Percentiles rank a stretch among this genome's conserved stretches.
These are phyloP conservation scores for Pelobates fuscus DNA, from an alignment of 2,113 vertebrate genomes.

Conservation along the genomic window DNA sequence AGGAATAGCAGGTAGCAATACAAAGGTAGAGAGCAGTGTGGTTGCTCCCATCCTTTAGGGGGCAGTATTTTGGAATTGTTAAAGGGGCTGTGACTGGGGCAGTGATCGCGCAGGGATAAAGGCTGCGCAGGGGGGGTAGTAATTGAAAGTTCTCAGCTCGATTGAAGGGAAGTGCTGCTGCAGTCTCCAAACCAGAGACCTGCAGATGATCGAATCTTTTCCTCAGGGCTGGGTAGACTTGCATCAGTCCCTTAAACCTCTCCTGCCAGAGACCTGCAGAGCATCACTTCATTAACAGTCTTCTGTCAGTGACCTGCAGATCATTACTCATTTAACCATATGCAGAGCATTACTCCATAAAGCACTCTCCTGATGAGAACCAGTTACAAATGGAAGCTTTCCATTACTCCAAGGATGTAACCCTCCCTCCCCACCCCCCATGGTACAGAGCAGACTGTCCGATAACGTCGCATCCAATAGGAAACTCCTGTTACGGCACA, in stretches of 20 bases:
- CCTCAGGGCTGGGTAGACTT: slow-evolving; percentile 35
- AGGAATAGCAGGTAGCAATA: neutral
- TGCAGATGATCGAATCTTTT: slow-evolving; percentile 34
- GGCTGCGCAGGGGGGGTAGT: slow-evolving; percentile 2
- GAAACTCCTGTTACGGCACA: too few species aligned
- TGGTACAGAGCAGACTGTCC: too few species aligned
- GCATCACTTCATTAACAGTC: slow-evolving; percentile 2
- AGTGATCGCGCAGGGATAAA: too few species aligned
- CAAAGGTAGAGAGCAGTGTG: neutral
- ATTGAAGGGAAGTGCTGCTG: neutral
- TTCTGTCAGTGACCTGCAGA: neutral
- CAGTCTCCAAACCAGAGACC: slow-evolving; percentile 6
- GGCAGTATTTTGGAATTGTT: too few species aligned
- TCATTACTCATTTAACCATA: neutral
- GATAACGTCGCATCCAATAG: too few species aligned
- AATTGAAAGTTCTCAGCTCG: slow-evolving; percentile 36
- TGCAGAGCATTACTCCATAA: neutral
- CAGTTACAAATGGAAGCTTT: too few species aligned
- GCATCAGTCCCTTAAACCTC: neutral
- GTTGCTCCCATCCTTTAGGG: neutral
- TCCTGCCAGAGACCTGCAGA: slow-evolving; percentile 21
- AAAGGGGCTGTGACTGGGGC: too few species aligned
- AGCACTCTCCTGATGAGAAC: too few species aligned
- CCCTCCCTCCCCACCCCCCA: too few species aligned
- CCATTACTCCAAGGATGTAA: too few species aligned